Percentiles rank a stretch among this genome's conserved stretches.
These are phyloP conservation scores for Marronus borbonicus DNA, from an alignment of 2,888 invertebrate species.

Conservation along the genomic window DNA sequence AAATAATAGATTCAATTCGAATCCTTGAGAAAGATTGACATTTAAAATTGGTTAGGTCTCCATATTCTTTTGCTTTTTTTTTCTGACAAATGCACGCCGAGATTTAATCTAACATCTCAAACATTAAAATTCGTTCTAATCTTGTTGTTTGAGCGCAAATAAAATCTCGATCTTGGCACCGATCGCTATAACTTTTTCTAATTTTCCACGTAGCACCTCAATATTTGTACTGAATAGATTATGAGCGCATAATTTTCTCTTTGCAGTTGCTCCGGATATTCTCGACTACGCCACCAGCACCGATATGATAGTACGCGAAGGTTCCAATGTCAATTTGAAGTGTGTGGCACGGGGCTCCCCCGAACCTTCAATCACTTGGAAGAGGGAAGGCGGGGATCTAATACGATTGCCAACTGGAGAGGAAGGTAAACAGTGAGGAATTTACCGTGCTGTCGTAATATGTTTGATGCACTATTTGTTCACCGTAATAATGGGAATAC, in stretches of 20 bases:
- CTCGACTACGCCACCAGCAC: constrained; percentile 89
- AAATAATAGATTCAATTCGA: no score
- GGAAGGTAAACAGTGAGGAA: constrained; percentile 73
- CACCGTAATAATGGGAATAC: constrained; percentile 41
- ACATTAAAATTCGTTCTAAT: no score
- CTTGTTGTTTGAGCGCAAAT: not conserved
- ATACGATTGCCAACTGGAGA: constrained; percentile 77
- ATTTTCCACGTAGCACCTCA: not conserved
- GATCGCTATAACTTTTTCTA: not conserved
- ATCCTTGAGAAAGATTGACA: no score
- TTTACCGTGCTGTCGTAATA: constrained; percentile 47
- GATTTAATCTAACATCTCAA: no score
- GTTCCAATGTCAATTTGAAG: constrained; percentile 87
- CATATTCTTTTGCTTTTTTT: no score
- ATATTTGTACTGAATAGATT: constrained; percentile 8
- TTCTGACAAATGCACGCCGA: no score
- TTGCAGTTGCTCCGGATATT: constrained; percentile 87
- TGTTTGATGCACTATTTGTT: constrained; percentile 37
- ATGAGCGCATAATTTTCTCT: constrained; percentile 57
- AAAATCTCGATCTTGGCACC: not conserved
- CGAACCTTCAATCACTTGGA: constrained; percentile 89
- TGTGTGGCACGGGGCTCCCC: constrained; percentile 93
- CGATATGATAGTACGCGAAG: constrained; percentile 89
- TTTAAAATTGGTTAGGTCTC: no score
- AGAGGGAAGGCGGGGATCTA: constrained; percentile 83